Evolutionary conservation across 1,140 invertebrate species (phyloP).

Genomic region (Microplitis mediator): DNA sequence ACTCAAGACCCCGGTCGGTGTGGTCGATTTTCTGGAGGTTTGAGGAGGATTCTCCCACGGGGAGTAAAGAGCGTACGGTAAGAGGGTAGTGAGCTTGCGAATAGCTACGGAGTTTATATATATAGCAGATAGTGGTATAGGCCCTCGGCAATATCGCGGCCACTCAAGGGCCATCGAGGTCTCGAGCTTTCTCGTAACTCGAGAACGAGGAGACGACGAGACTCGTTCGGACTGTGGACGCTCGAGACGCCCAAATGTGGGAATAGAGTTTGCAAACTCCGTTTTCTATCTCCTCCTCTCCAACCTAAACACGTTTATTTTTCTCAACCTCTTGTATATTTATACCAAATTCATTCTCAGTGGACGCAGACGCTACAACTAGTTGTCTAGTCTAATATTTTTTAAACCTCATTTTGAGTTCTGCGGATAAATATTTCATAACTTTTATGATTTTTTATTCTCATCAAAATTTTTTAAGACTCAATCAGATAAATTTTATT

Average conservation of each 20-base stretch:
- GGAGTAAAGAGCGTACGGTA: neutral
- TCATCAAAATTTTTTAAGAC: no score
- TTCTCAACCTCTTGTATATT: neutral
- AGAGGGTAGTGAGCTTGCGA: neutral
- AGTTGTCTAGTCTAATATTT: neutral
- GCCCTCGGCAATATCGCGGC: slow-evolving; percentile 59
- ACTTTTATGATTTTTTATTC: no score
- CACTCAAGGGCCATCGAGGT: slow-evolving; percentile 62
- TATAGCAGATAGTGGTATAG: slow-evolving; percentile 32
- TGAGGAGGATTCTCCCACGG: neutral
- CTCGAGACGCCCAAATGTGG: neutral
- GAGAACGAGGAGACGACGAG: neutral
- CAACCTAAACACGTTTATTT: slow-evolving; percentile 4
- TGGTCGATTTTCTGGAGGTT: neutral
- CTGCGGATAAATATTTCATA: no score
- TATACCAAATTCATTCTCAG: neutral
- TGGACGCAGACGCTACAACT: no score
- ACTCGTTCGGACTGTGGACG: neutral
- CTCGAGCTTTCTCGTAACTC: slow-evolving; percentile 29
- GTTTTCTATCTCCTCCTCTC: neutral
- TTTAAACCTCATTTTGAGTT: no score
- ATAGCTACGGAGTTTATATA: no score
- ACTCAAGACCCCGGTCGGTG: slow-evolving; percentile 47
- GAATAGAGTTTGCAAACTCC: neutral
- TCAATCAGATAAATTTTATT: no score